Base-by-base conservation (phyloP, 2,797 vertebrate species). In the Poeciliopsis turneri region DNA sequence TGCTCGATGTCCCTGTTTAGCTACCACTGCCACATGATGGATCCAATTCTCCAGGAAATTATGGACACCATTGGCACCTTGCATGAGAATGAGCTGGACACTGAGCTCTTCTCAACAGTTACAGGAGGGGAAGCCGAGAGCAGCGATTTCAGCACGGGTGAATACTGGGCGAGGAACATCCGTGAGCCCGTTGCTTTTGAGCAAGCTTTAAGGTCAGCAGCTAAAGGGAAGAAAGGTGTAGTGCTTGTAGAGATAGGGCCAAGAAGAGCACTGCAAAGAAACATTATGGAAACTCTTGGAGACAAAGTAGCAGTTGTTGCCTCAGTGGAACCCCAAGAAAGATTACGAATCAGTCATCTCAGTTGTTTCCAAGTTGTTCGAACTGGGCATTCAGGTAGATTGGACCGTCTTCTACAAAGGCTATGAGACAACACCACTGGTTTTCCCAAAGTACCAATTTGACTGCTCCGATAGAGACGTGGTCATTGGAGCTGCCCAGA, bases 11-110 rank as follows among this genome's bases (percentile, higher is more conserved):
- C 9, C 93, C 96, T 78, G 93, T 87, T 86, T n/a, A n/a, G 97
- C 97, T 98, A 97, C 85, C 97, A 98, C 81, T 97, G 97, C 85
- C 92, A 96, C 57, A 94, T 96, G 94, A 97, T 97, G 97, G 96
- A 97, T 78, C 89, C 87, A 23, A 95, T 98, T 82, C 80, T 98
- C 0, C 9, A 74, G 45, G 89, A 95, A 77, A 72, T 97, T 3
- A 69, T 90, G 82, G 61, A 92, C 9, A 90, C 33, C 15, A 87
- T 97, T 83, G 92, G 94, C 0, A 33, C 82, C 76, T 94, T 98
- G 53, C 77, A 90, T 43, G 88, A 86, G 49, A 90, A 94, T 59
- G 20, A 88, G 61, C 80, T 93, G 0, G 82, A 95, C 43, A 78
- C 85, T 1, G 94, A 97, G 83, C 82, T 97, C 84, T 93, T 97